Base-by-base conservation (phyloP, 2,888 invertebrate species). In the Rhopalosiphum nymphaeae region DNA sequence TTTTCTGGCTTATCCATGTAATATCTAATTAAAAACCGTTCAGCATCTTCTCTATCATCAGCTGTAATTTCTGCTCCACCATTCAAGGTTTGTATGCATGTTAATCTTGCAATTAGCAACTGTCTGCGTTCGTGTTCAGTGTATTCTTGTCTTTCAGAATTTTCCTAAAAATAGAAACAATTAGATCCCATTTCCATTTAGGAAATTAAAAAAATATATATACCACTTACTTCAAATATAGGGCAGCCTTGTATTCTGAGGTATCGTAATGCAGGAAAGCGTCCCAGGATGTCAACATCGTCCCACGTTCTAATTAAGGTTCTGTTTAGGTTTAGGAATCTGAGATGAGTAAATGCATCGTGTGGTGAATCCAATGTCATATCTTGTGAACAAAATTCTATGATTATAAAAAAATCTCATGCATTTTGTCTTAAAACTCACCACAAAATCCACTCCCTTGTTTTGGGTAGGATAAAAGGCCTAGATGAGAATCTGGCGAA, bases 11-110 rank as follows among this genome's bases (percentile, higher is more conserved):
- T 97, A 95, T 98, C 98, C 98, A 98, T 98, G 96, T 98, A 99
- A 96, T 98, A 97, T 94, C 99, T 97, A 95, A 99, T 98, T 96
- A 99, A 99, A 95, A 98, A 98, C 94, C 99, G 96, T 96, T 99
- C 99, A 29, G 99, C 98, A 95, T 98, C 98, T 96, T 99, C 98
- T 94, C 99, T 97, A 96, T 99, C 99, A 95, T 98, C 98, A 0
- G 96, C 97, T 67, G 97, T 97, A 95, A 99, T 98, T 29, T 97
- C 97, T 42, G 98, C 98, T 94, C 99, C 99, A 0, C 99, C 99
- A 96, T 99, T 99, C 86, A 99, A 96, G 92, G 98, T 98, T 95
- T 97, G 97, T 89, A 99, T 97, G 96, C 97, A 98, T 84, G 99
- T 98, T 95, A 99, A 96, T 95, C 99, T 97, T 26, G 99, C 99